Evolutionary conservation across 2,113 vertebrate species (phyloP).

Genomic region (Aphelocoma coerulescens): DNA sequence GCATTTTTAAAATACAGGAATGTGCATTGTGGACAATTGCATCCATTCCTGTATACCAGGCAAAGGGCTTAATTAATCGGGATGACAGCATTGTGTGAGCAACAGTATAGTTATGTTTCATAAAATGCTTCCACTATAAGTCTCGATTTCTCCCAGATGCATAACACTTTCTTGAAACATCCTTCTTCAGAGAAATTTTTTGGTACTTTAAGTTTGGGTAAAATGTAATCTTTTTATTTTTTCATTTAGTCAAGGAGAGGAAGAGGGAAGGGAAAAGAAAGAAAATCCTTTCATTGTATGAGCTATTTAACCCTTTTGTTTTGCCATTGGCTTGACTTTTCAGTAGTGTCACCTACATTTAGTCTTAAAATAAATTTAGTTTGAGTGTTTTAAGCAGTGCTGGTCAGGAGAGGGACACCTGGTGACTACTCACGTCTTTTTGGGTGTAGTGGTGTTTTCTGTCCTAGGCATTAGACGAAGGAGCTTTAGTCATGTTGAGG

Average conservation of each 20-base stretch:
- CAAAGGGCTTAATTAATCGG: not conserved
- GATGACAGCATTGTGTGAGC: conserved; percentile 4
- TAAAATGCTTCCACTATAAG: conserved; percentile 10
- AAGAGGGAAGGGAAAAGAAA: not conserved
- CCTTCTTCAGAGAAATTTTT: not conserved
- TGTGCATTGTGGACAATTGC: not conserved
- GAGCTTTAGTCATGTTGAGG: not conserved
- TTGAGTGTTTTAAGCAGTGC: not conserved
- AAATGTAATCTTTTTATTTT: not conserved
- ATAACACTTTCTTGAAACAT: conserved; percentile 7
- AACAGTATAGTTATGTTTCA: not conserved
- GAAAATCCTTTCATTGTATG: not conserved
- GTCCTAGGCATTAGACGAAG: not conserved
- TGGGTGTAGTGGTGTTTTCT: not conserved
- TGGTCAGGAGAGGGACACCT: not conserved
- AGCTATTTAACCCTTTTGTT: not conserved
- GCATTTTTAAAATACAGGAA: conserved; percentile 18
- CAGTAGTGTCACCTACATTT: not conserved
- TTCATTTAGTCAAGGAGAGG: not conserved
- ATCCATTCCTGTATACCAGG: not conserved
- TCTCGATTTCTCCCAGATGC: not conserved
- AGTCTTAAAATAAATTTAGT: not conserved
- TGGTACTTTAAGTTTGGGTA: not conserved
- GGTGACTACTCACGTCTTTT: not conserved
- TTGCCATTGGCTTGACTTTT: not conserved